Base-by-base conservation (phyloP, 2,888 invertebrate genomes). In the Eupelmus urozonus region DNA sequence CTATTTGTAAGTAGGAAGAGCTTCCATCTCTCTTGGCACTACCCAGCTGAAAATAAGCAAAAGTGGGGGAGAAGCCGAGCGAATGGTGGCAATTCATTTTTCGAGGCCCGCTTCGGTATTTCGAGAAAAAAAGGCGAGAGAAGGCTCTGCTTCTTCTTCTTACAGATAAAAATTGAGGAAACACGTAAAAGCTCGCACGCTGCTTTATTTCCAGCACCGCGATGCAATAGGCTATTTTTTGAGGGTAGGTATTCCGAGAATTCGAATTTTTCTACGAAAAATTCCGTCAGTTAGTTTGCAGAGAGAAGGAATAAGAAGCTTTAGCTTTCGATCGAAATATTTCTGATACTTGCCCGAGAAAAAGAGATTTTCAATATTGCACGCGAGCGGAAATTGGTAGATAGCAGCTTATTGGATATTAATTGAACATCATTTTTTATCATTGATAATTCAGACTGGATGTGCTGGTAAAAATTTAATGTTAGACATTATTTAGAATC, bases 241-340 rank as follows among this genome's bases (percentile, higher is more conserved):
- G 42, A 25, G 23, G 25, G 55, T 69, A 20, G 67, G 67, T 57
- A 67, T 67, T 40, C 55, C 23, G 11, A 23, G 55, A n/a, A 69
- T 69, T 69, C 42, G 67, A 69, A 57, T 69, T 69, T 53, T 3
- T 29, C 40, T 42, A 11, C 34, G n/a, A 57, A n/a, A 42, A 65
- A 49, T 65, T 60, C 40, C 13, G 23, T 16, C n/a, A 59, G 16
- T 57, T 34, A 29, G 23, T 23, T 40, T 34, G 23, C 18, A 5
- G 20, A 3, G 40, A 16, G 27, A 42, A 23, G 34, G 29, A 25
- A 42, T 25, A 25, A 55, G 7, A 25, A 51, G 20, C 51, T 55
- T 55, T 25, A 16, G 25, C 2, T 55, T 55, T 55, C 23, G 16
- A 51, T 20, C 51, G 51, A 13, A 51, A 51, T 51, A 45, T 45